These are phyloP conservation scores for Cheilinus undulatus DNA, from an alignment of 2,113 vertebrate species.

Conservation along the genomic window DNA sequence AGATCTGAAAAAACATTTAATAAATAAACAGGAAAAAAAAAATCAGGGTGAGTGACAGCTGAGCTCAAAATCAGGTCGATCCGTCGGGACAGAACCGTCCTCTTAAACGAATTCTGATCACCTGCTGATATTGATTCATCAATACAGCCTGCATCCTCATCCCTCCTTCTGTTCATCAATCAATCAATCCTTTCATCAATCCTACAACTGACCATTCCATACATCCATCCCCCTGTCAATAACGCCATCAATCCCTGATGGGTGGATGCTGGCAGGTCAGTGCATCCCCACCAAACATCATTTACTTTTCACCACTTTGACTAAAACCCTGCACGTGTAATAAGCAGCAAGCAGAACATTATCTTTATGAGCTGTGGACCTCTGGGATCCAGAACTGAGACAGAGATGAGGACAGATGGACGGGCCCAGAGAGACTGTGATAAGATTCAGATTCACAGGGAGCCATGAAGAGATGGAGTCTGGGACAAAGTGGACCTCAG, in stretches of 20 bases:
- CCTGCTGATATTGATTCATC: slow-evolving; percentile 30
- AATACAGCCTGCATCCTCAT: not conserved
- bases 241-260: not conserved
- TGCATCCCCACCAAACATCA: too few species aligned
- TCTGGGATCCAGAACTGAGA: not conserved
- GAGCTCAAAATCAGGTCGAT: too few species aligned
- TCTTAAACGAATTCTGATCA: slow-evolving; percentile 19
- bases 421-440: not conserved
- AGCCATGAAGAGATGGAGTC: not conserved
- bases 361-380: not conserved
- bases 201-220: too few species aligned
- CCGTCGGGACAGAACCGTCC: too few species aligned
- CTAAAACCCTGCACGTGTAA: too few species aligned
- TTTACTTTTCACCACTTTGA: not conserved
- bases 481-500: slow-evolving; percentile 27
- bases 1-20: too few species aligned
- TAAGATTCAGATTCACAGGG: not conserved
- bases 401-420: slow-evolving; percentile 21
- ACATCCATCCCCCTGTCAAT: not conserved
- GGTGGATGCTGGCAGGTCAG: not conserved
- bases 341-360: not conserved
- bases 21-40: too few species aligned
- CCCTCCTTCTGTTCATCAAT: slow-evolving; percentile 30
- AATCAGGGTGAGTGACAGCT: too few species aligned
- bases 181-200: not conserved